Conservation (phyloP, 2,113 vertebrate genomes). For the Petrocephalus microphthalmus region DNA sequence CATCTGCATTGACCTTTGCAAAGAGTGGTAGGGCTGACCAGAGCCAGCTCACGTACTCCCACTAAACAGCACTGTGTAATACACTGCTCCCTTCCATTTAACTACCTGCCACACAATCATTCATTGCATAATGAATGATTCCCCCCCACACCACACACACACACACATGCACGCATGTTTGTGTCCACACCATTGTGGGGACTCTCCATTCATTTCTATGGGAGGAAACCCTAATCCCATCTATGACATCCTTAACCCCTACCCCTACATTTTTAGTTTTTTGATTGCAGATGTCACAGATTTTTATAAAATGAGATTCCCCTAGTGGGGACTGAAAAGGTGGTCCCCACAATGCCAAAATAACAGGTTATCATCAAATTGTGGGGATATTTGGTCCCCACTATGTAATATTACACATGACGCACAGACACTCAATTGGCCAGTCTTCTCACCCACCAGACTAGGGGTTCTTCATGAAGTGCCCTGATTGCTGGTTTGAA, state of each 20-base stretch:
- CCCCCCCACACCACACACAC: not conserved
- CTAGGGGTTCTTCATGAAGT: not conserved
- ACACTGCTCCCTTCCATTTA: not conserved
- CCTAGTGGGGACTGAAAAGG: not conserved
- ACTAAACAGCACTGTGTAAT: no score
- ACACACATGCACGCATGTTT: not conserved
- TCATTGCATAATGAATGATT: not conserved
- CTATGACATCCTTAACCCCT: not conserved
- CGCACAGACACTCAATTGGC: not conserved
- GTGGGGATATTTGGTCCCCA: not conserved
- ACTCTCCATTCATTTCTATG: not conserved
- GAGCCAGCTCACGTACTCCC: not conserved
- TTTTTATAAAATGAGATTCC: not conserved
- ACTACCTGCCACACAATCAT: not conserved
- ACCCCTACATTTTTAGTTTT: no score
- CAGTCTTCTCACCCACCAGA: not conserved
- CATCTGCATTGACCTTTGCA: not conserved
- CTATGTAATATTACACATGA: not conserved
- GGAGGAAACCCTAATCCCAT: not conserved
- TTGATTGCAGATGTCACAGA: not conserved
- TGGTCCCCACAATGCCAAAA: not conserved
- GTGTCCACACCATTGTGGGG: not conserved
- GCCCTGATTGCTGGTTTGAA: constrained; percentile 1
- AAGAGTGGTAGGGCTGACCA: not conserved
- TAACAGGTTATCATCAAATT: not conserved